Evolutionary conservation across 2,797 vertebrate genomes (phyloP), one percentile per base, ranked within the genome.

Genomic region (Smutsia gigantea): DNA sequence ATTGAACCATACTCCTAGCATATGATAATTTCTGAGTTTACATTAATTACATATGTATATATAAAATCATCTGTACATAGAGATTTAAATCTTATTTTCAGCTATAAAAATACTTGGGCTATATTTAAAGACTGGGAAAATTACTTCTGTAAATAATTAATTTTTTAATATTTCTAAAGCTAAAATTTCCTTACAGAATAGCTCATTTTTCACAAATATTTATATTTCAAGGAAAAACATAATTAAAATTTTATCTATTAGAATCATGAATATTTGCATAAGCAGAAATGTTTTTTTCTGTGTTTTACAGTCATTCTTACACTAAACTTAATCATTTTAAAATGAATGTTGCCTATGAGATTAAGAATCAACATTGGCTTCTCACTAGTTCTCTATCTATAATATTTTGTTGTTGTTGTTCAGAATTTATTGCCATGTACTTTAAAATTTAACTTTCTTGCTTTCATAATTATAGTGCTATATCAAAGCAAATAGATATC

Each of bases 141-240:
- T 88, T 97, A 63, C 71, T 93, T 94, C 51, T 55, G 4, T 90
- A 95, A 97, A 86, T 92, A 94, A 95, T 79, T 87, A 7, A 77
- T 49, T 90, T 96, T 96, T 75, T n/a, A 91, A 27, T 94, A 90
- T 81, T 87, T 75, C 15, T 37, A 85, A 87, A 92, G 39, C 29
- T 93, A 86, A 61, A 92, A 89, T 94, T 85, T 94, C 25, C 69
- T 95, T 92, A 66, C 4, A 63, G 29, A 85, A 42, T 53, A 79
- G n/a, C 85, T 93, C 25, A 95, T 66, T 74, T 90, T 88, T 92
- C 81, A 95, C 15, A 95, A 79, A 72, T 92, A 78, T 86, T 92
- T 95, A 57, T 15, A 85, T 49, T 63, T 94, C 53, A 95, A 87
- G 11, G 79, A 39, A 83, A 91, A n/a, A 78, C 39, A 21, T 15